Evolutionary conservation across 2,113 vertebrate genomes (phyloP), one percentile per base, ranked within the genome.

Genomic region (Collichthys lucidus): DNA sequence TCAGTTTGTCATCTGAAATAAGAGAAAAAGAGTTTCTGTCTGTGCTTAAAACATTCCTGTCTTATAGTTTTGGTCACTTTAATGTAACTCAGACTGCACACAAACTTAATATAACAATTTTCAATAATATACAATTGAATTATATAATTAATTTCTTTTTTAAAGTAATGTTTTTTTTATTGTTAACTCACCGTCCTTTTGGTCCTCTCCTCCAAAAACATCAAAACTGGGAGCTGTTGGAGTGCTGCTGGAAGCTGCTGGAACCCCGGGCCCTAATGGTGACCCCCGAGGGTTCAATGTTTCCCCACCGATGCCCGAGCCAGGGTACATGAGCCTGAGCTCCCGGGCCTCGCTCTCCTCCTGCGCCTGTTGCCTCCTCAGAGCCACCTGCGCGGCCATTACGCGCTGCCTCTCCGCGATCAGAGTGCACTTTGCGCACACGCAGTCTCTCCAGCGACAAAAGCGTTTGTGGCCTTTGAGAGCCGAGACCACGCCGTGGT

Each of bases 401-500:
- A 98, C 97, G 4, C 97, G 94, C 93, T 98, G 97, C 70, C 97
- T 88, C 94, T 98, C 96, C 0, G 97, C 97, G 8, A 98, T 97
- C 67, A 98, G 94, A 0, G 96, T 95, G 92, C 97, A 98, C 89
- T 96, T 97, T 73, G 95, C 96, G 91, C 97, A 98, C 26, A 95
- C 93, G 85, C 97, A 98, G 89, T 97, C 97, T 79, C 96, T 94
- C 97, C 97, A 98, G 73, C 96, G 95, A 20, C 97, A 98, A 86
- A 96, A 96, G 79, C 97, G 97, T 86, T 97, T 98, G 94, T 97
- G 97, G 59, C 97, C 97, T 89, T 98, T 98, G 20, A 98, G 95
- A n/a, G 96, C 96, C 0, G 97, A 98, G 11, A 98, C 96, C 2
- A 96, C 96, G 40, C 97, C 97, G 86, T 97, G 97, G 91, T 97